Evolutionary conservation across 2,888 invertebrate species (phyloP).

Genomic region (Ectropis crepuscularia): DNA sequence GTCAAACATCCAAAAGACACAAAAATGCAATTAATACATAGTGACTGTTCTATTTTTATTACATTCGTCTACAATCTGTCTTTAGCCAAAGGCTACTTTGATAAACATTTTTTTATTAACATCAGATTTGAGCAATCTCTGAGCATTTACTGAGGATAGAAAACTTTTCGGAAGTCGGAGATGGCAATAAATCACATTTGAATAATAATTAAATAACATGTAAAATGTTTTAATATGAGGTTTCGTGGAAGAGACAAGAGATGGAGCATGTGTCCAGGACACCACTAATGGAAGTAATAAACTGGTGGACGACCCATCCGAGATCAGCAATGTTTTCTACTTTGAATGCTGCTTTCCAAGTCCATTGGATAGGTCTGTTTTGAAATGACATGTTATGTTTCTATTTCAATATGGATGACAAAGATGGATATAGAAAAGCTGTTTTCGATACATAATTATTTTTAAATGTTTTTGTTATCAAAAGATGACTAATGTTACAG

Average conservation of each 20-base stretch:
- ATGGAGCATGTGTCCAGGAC: conserved; percentile 62
- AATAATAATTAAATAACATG: conserved; percentile 1
- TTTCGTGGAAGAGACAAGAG: conserved; percentile 61
- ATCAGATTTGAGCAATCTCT: conserved; percentile 19
- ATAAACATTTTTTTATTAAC: not conserved
- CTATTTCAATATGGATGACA: too few species aligned
- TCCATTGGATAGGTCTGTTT: too few species aligned
- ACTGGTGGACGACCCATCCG: not conserved
- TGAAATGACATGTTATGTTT: too few species aligned
- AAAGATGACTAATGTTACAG: not conserved
- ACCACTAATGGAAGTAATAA: conserved; percentile 19
- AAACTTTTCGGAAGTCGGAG: conserved; percentile 1
- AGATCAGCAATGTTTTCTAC: not conserved
- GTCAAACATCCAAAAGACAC: too few species aligned
- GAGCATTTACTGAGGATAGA: conserved; percentile 8
- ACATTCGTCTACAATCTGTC: too few species aligned
- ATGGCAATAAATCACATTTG: conserved; percentile 18
- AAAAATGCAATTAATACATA: too few species aligned
- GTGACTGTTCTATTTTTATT: too few species aligned
- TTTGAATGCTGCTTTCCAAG: too few species aligned
- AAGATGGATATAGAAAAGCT: too few species aligned
- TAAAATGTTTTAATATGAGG: conserved; percentile 64
- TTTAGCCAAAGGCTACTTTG: too few species aligned
- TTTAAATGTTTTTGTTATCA: too few species aligned
- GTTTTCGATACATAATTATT: too few species aligned